A percentile compares a stretch with the other conserved stretches of the same genome.
phyloP scores from a whole-genome alignment of 2,888 invertebrate species.

The Crepidodera aurea region DNA sequence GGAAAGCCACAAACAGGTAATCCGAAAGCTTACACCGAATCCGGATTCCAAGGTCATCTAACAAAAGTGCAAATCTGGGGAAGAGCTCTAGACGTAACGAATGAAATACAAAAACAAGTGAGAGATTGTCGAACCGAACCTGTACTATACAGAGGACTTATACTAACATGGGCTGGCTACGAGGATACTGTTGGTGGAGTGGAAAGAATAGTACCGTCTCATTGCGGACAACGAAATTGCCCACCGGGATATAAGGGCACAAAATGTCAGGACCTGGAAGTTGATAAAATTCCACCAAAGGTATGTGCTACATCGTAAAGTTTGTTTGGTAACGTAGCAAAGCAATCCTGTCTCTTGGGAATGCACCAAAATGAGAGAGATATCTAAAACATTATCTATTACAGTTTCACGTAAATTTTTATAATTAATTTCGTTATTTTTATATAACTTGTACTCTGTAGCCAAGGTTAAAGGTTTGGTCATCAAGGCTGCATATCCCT shows the following conservation, averaged over 20 bases:
- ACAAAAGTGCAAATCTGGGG: conserved; percentile 96
- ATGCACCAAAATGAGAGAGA: no score
- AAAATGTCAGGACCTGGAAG: conserved; percentile 79
- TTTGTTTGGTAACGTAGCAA: no score
- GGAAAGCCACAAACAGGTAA: conserved; percentile 87
- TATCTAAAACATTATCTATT: no score
- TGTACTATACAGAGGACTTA: conserved; percentile 84
- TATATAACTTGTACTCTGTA: no score
- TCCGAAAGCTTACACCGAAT: conserved; percentile 83
- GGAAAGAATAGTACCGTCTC: conserved; percentile 89
- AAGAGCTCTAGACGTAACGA: conserved; percentile 87
- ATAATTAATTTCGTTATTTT: no score
- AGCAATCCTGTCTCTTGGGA: no score
- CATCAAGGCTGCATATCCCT: no score
- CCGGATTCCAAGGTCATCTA: conserved; percentile 94
- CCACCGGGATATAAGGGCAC: conserved; percentile 86
- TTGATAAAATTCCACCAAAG: conserved; percentile 74
- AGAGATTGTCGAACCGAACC: conserved; percentile 92
- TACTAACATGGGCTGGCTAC: conserved; percentile 93
- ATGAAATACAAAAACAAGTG: conserved; percentile 93
- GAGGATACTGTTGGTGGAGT: conserved; percentile 89
- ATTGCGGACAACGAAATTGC: conserved; percentile 90
- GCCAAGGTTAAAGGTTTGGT: no score
- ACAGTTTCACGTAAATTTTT: no score
- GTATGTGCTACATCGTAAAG: not conserved